These are phyloP conservation scores for Danio jaintianensis DNA, from an alignment of 2,797 vertebrate species.

Conservation along the genomic window DNA sequence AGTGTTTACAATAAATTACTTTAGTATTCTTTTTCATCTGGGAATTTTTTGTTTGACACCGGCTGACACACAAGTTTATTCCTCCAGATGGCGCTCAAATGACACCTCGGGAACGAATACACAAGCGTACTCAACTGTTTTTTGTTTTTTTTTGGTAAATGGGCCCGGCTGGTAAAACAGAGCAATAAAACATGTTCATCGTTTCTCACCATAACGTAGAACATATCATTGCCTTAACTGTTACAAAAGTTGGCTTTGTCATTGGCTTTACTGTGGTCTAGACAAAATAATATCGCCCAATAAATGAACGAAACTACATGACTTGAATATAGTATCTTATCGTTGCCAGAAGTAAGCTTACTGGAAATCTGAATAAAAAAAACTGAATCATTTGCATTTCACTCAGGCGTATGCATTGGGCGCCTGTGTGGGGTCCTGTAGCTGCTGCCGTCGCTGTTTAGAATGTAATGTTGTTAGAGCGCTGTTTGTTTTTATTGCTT, in stretches of 20 bases:
- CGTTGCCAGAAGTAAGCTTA: background rate
- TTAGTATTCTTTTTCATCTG: no score
- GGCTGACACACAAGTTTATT: background rate
- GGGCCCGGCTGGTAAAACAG: background rate
- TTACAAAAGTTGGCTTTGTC: no score
- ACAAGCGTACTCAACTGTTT: background rate
- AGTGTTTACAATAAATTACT: no score
- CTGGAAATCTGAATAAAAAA: background rate
- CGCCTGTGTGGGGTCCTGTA: background rate
- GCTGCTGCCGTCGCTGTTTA: slow-evolving; percentile 10
- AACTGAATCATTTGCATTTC: background rate
- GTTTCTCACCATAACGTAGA: no score
- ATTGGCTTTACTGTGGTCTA: background rate
- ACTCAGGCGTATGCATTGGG: slow-evolving; percentile 14
- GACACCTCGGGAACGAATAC: background rate
- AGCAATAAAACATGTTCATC: background rate
- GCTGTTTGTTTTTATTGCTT: background rate
- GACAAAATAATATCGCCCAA: background rate
- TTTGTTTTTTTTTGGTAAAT: background rate
- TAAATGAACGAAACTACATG: background rate
- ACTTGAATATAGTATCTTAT: background rate
- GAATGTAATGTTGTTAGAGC: background rate
- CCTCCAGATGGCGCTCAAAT: background rate
- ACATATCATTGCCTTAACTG: no score
- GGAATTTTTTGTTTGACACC: no score